Base-by-base conservation (phyloP, 1,140 invertebrate genomes). In the Diploscapter pachys region DNA sequence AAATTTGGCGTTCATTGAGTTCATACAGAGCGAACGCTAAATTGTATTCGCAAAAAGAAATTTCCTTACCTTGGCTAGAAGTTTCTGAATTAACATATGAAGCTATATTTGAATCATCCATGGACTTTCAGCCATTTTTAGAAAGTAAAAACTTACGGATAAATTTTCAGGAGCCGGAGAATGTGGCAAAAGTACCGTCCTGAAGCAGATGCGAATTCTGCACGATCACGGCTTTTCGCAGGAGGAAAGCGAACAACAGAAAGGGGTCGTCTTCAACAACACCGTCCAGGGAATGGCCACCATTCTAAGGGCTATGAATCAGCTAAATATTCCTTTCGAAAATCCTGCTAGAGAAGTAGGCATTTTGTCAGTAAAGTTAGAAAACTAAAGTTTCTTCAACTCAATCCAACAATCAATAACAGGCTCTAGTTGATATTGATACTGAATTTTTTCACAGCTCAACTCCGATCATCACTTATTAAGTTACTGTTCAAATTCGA, bases 161-260 rank as follows among this genome's bases (percentile, higher is more conserved):
- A 13, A 66, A 9, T 53, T 71, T 79, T 79, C 57, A 83, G 82
- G 82, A 57, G 83, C 82, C 57, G 83, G 83, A 74, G 83, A 84
- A 72, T 84, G 80, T 62, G 83, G 83, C 50, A 83, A 83, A 74
- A 76, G 72, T 70, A 85, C 82, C 48, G 72, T 84, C 51, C 73
- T 84, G 70, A 84, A 84, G 64, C 83, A 84, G 63, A 84, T 84
- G 83, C 80, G 87, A 90, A 95, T 95, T 81, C 95, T 96, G 79
- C 93, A 96, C 86, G 93, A 95, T 87, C 92, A 92, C 74, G 94
- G 93, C 57, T 96, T 95, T 85, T 92, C 91, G 57, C 90, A 90
- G 86, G 93, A 95, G 87, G 94, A 96, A 89, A 94, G 93, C 87
- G 90, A 93, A 85, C 92, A 94, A 84, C 95, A 94, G 85, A 90